Conservation (phyloP, 1,140 invertebrate species). For the Temnothorax curvispinosus region DNA sequence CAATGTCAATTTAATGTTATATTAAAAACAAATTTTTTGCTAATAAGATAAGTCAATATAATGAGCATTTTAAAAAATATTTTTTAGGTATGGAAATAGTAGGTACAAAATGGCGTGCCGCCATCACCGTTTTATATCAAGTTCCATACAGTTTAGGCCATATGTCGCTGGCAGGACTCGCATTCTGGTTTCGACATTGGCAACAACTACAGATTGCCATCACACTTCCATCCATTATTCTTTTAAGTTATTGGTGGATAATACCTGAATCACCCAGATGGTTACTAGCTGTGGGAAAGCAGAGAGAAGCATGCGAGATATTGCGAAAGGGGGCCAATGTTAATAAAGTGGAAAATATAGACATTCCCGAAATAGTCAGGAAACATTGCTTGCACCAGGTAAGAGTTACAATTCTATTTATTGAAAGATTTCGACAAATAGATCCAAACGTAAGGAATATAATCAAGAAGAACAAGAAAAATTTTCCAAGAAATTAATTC, state of each 20-base stretch:
- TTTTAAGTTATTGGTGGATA: slow-evolving; percentile 90
- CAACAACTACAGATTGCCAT: slow-evolving; percentile 90
- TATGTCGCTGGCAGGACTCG: slow-evolving; percentile 85
- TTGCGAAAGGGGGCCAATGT: slow-evolving; percentile 89
- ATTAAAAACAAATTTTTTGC: neutral
- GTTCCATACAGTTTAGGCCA: slow-evolving; percentile 87
- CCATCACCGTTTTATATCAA: slow-evolving; percentile 88
- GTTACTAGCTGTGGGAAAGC: slow-evolving; percentile 90
- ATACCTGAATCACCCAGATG: slow-evolving; percentile 94
- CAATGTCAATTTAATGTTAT: neutral
- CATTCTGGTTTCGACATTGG: slow-evolving; percentile 90
- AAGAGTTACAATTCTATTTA: slow-evolving; percentile 71
- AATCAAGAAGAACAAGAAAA: neutral
- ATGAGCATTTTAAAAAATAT: neutral
- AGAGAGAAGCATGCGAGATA: slow-evolving; percentile 89
- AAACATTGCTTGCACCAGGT: slow-evolving; percentile 80
- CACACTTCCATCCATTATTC: slow-evolving; percentile 89
- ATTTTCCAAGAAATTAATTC: slow-evolving; percentile 21
- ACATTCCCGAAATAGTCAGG: slow-evolving; percentile 77
- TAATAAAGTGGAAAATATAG: slow-evolving; percentile 83
- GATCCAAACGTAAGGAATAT: neutral
- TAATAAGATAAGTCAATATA: neutral
- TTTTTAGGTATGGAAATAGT: slow-evolving; percentile 81
- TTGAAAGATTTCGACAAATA: neutral
- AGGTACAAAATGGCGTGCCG: slow-evolving; percentile 87